These are phyloP conservation scores for Atrichornis clamosus DNA, from an alignment of 2,113 vertebrate genomes.

Conservation along the genomic window DNA sequence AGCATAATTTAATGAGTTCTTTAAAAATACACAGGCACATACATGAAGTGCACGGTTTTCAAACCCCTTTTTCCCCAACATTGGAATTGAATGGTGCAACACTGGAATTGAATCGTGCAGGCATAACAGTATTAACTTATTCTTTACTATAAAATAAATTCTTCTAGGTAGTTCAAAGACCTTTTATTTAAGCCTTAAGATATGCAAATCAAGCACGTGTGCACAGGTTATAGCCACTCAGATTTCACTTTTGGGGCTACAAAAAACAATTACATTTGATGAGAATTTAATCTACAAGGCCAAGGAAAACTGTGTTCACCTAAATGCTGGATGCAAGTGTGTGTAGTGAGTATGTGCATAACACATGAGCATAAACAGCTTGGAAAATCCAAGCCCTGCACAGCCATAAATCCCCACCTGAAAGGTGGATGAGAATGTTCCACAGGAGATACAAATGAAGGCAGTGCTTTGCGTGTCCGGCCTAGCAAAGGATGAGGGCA, in stretches of 20 bases:
- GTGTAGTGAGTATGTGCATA: neutral
- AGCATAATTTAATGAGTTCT: slow-evolving; percentile 40
- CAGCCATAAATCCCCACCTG: neutral
- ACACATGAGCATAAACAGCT: neutral
- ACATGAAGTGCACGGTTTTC: neutral
- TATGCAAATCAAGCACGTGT: neutral
- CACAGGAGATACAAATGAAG: neutral
- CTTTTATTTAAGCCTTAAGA: neutral
- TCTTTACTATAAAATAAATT: neutral
- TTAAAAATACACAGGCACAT: neutral
- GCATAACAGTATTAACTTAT: neutral
- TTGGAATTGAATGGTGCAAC: neutral
- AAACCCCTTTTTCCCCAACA: neutral
- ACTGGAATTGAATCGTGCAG: neutral
- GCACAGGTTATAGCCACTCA: neutral
- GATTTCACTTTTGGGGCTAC: neutral
- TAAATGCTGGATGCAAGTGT: neutral
- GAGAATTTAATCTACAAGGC: neutral
- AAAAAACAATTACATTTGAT: neutral
- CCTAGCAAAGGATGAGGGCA: neutral
- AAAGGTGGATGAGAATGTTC: neutral
- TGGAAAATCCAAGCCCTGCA: neutral
- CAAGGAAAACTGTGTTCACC: neutral
- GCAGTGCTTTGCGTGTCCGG: neutral
- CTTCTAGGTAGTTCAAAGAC: neutral